Evolutionary conservation across 92 coral and sea anemone genomes (phyloP), one percentile per base, ranked within the genome.

Genomic region (Umimayanthus kanabou): DNA sequence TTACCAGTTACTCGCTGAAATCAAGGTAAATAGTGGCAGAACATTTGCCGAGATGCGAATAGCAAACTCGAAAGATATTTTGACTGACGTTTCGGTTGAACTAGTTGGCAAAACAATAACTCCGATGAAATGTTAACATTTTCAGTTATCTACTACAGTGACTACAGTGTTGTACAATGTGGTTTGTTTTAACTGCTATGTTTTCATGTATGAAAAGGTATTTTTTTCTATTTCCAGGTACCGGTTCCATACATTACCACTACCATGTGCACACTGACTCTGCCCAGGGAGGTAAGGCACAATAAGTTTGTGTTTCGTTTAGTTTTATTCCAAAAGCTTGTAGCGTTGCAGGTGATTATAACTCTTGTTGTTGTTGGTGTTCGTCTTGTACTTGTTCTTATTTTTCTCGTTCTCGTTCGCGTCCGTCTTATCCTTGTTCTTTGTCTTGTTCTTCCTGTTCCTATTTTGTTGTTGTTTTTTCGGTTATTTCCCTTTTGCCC

Each of bases 241-340:
- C 85, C 23, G 72, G 72, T 70, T 26, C 87, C 4, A 70, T 70
- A 6, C 87, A 83, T 70, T 83, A 83, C 57, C 87, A 83, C 30
- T 70, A 67, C 57, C 87, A 83, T 47, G 33, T 83, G 18, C 87
- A 83, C 45, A 83, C 37, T 10, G 45, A 69, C 76, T 76, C 64
- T 13, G 86, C 40, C 8, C 77, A 45, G 9, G 87, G 77, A 83
- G 87, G 87, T 83, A 83, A 23, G 87, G n/a, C 16, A 45, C 72
- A 14, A 80, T 13, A 80, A 14, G 5, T 16, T 26, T 71, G 14
- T 5, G 73, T 9, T 28, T 26, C 6, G 29, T 28, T 71, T 70
- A 72, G 42, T 29, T 30, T 72, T 30, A 18, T 14, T 53, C 14
- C 0, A 33, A 53, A 53, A 53, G 58, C 20, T 53, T 14, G 58